phyloP scores from a whole-genome alignment of 2,888 invertebrate genomes.

The Nephrotoma guestfalica region DNA sequence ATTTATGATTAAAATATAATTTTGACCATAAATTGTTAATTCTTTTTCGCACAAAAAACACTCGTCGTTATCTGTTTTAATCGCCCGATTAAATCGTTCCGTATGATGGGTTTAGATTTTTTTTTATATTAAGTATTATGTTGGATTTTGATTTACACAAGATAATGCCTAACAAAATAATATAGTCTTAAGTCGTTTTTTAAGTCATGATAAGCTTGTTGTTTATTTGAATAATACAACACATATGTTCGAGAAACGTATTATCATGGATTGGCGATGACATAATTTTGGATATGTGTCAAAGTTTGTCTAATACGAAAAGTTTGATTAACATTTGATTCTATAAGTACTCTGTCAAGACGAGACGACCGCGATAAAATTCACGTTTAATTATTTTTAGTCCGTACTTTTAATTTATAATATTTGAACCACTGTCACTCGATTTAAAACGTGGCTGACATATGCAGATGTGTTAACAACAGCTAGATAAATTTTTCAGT shows the following conservation, averaged over 20 bases:
- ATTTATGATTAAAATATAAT: neutral
- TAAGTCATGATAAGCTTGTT: neutral
- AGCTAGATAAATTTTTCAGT: too few species aligned
- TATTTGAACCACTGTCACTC: neutral
- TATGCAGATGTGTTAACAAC: neutral
- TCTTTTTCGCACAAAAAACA: neutral
- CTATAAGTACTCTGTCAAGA: neutral
- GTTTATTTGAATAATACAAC: neutral
- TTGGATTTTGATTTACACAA: neutral
- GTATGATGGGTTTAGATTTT: neutral
- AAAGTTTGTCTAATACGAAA: neutral
- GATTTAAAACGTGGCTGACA: neutral
- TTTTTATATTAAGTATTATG: neutral
- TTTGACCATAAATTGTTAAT: neutral
- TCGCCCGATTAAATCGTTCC: neutral
- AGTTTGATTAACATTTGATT: neutral
- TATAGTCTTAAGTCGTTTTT: neutral
- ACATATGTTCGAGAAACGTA: neutral
- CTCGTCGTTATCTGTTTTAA: neutral
- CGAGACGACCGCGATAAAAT: neutral
- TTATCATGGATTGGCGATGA: neutral
- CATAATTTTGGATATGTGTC: neutral
- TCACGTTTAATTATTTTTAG: neutral
- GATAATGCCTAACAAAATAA: neutral
- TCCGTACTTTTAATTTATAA: neutral